These are phyloP conservation scores for Crocodylus rhombifer DNA, from an alignment of 2,797 vertebrate species.

Conservation along the genomic window DNA sequence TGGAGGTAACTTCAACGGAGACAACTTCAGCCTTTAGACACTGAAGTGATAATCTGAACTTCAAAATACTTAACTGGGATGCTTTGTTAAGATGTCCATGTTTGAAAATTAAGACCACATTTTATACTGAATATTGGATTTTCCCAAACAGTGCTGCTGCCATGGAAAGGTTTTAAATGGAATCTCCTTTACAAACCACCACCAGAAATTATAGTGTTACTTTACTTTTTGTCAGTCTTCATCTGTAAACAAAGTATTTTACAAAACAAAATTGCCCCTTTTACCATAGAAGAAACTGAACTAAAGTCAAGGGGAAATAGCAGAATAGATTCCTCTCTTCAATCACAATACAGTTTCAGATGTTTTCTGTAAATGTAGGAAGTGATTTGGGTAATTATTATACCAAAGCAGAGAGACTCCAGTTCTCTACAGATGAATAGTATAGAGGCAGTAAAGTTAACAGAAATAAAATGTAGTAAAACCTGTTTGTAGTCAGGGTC, in stretches of 20 bases:
- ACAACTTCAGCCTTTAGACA: background rate
- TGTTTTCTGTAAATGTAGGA: background rate
- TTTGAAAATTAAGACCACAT: constrained; percentile 6
- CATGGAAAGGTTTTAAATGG: background rate
- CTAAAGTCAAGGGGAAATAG: background rate
- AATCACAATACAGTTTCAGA: background rate
- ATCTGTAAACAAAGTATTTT: fast-evolving
- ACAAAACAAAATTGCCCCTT: background rate
- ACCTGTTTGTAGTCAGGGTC: background rate
- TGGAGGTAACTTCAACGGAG: constrained; percentile 11
- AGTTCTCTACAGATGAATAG: background rate
- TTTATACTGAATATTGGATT: constrained; percentile 19
- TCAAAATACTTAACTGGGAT: background rate
- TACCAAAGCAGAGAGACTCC: background rate
- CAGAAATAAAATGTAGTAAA: fast-evolving
- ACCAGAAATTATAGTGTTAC: too few relatives aligned
- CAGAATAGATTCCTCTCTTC: too few relatives aligned
- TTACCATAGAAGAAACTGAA: background rate
- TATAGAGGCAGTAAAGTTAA: background rate
- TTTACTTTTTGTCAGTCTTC: background rate
- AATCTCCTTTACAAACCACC: background rate
- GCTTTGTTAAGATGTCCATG: background rate
- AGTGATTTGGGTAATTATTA: background rate
- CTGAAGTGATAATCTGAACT: background rate
- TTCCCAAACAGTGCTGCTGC: background rate